A percentile compares a stretch with the other conserved stretches of the same genome.
phyloP scores from a whole-genome alignment of 2,113 vertebrate species.

The Halichoerus grypus region DNA sequence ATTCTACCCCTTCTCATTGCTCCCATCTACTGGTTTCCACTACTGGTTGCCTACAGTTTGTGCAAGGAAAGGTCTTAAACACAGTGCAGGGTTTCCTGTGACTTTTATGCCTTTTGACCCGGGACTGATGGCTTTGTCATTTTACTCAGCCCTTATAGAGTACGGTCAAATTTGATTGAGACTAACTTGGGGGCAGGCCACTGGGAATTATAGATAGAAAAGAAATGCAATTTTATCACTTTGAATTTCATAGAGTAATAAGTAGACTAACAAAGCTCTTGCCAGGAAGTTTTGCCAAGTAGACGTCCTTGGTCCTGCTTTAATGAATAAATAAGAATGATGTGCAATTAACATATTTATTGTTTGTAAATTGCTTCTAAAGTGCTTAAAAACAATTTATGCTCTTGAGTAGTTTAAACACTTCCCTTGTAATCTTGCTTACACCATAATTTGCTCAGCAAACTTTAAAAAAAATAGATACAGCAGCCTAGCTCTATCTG shows the following conservation, averaged over 20 bases:
- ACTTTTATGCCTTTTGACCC: constrained; percentile 32
- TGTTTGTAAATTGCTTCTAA: constrained; percentile 77
- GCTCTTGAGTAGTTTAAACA: constrained; percentile 74
- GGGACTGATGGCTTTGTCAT: constrained; percentile 59
- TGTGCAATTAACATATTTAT: constrained; percentile 75
- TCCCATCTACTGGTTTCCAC: neutral
- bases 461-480: constrained; percentile 51
- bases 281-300: constrained; percentile 74
- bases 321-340: constrained; percentile 80
- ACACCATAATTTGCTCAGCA: constrained; percentile 46
- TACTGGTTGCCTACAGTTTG: neutral
- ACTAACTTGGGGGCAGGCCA: constrained; percentile 65
- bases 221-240: constrained; percentile 73
- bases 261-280: constrained; percentile 64
- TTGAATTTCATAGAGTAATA: constrained; percentile 70
- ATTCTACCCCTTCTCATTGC: neutral
- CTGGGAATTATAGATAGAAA: constrained; percentile 46
- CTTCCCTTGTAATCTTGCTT: constrained; percentile 67
- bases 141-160: constrained; percentile 60
- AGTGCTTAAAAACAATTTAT: constrained; percentile 72
- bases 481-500: neutral
- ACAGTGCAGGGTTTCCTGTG: neutral
- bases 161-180: constrained; percentile 62
- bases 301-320: constrained; percentile 68
- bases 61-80: constrained; percentile 41